Percentiles rank a stretch among this genome's conserved stretches.
Evolutionary conservation across 2,113 vertebrate genomes (phyloP).

Genomic region (Candoia aspera): DNA sequence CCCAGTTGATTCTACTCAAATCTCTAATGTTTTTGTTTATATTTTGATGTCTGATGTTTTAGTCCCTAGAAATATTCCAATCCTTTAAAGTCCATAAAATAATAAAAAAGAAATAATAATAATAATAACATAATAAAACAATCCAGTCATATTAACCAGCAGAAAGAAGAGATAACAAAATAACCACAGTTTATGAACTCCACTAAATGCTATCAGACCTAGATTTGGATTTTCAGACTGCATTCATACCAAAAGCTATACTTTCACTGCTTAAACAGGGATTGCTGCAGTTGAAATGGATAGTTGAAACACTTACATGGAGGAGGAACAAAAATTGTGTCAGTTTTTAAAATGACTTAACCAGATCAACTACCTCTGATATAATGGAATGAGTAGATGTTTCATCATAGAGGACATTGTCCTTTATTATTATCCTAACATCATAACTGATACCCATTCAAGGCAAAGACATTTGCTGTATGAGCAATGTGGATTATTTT

Average conservation of each 20-base stretch:
- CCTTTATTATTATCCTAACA: background rate
- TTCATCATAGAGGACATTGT: background rate
- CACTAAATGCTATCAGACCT: background rate
- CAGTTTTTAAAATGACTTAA: background rate
- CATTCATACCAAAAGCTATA: background rate
- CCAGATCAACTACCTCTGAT: background rate
- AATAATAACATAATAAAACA: background rate
- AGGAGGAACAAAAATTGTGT: background rate
- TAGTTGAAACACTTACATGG: background rate
- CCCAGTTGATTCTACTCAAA: background rate
- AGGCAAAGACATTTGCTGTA: background rate
- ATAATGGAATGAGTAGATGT: background rate
- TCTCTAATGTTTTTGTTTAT: background rate
- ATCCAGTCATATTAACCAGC: background rate
- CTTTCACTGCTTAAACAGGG: background rate
- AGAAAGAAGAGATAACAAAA: background rate
- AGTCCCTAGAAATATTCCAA: background rate
- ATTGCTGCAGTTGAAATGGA: background rate
- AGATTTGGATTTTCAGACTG: background rate
- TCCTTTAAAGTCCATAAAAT: background rate
- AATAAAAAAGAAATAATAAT: background rate
- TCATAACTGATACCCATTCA: background rate
- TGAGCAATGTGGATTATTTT: background rate
- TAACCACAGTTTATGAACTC: background rate
- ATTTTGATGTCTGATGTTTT: background rate